These are phyloP conservation scores for Sebastolobus alascanus DNA, from an alignment of 2,797 vertebrate genomes.

Conservation along the genomic window DNA sequence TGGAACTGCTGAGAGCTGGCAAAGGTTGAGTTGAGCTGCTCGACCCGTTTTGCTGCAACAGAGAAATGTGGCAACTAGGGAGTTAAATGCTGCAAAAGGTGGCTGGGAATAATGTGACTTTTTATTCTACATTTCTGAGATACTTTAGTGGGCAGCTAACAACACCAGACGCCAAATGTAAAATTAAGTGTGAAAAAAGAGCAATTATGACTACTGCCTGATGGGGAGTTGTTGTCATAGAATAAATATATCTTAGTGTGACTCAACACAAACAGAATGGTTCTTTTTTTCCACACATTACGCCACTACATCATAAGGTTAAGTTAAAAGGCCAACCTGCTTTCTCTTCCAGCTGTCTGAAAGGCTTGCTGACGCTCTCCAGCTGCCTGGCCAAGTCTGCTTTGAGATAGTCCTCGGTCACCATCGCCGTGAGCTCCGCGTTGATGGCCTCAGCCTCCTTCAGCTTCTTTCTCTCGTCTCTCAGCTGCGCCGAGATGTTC, in stretches of 20 bases:
- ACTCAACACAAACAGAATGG: slow-evolving; percentile 41
- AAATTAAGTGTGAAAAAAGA: not conserved
- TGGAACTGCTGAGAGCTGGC: slow-evolving; percentile 96
- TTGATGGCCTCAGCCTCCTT: slow-evolving; percentile 89
- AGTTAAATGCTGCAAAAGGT: not conserved
- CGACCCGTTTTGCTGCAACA: slow-evolving; percentile 88
- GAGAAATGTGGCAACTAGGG: slow-evolving; percentile 27
- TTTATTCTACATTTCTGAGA: not conserved
- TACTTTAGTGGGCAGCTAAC: not conserved
- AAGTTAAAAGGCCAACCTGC: slow-evolving; percentile 87
- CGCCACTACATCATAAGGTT: slow-evolving; percentile 24
- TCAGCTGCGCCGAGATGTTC: slow-evolving; percentile 88
- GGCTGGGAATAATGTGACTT: not conserved
- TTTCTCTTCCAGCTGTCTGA: slow-evolving; percentile 94
- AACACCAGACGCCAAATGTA: not conserved
- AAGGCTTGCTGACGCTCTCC: slow-evolving; percentile 91
- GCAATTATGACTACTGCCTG: not conserved
- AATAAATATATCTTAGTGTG: slow-evolving; percentile 16
- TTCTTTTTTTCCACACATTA: slow-evolving; percentile 47
- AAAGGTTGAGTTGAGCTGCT: slow-evolving; percentile 93
- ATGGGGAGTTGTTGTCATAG: slow-evolving; percentile 19
- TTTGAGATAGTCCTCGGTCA: slow-evolving; percentile 96
- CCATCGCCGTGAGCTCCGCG: slow-evolving; percentile 89
- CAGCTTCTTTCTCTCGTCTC: slow-evolving; percentile 90
- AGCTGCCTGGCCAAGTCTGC: slow-evolving; percentile 93